A percentile compares a stretch with the other conserved stretches of the same genome.
These are phyloP conservation scores for Andricus grossulariae DNA, from an alignment of 1,140 invertebrate genomes.

Conservation along the genomic window DNA sequence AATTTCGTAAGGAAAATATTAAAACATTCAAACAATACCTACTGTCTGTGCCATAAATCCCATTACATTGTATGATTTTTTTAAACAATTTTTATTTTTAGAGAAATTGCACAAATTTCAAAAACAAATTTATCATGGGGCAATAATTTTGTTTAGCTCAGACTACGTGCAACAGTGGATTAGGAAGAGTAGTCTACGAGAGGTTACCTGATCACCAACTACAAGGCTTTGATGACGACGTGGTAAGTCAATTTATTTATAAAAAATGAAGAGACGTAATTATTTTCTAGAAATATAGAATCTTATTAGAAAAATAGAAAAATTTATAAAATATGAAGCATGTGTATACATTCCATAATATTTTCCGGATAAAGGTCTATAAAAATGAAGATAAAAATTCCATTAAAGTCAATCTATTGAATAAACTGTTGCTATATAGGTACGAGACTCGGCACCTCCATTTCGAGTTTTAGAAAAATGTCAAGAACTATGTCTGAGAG, in stretches of 20 bases:
- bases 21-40: too few species aligned
- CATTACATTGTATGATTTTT: background rate
- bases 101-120: background rate
- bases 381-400: too few species aligned
- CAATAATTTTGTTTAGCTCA: constrained; percentile 79
- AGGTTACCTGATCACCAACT: constrained; percentile 91
- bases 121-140: constrained; percentile 34
- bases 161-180: constrained; percentile 92
- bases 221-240: constrained; percentile 91
- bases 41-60: too few species aligned
- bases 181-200: constrained; percentile 90
- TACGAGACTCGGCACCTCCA: constrained; percentile 87
- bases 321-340: too few species aligned
- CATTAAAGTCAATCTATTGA: too few species aligned
- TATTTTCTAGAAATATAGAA: too few species aligned
- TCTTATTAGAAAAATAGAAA: too few species aligned
- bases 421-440: constrained; percentile 69
- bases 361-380: too few species aligned
- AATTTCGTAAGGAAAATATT: too few species aligned
- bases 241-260: constrained; percentile 78
- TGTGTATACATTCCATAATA: too few species aligned
- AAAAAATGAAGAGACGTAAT: constrained; percentile 19
- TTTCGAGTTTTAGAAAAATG: constrained; percentile 91
- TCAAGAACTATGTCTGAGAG: constrained; percentile 89
- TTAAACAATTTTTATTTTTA: background rate